Evolutionary conservation across 2,888 invertebrate species (phyloP), one percentile per base, ranked within the genome.

Genomic region (Pseudococcus viburni): DNA sequence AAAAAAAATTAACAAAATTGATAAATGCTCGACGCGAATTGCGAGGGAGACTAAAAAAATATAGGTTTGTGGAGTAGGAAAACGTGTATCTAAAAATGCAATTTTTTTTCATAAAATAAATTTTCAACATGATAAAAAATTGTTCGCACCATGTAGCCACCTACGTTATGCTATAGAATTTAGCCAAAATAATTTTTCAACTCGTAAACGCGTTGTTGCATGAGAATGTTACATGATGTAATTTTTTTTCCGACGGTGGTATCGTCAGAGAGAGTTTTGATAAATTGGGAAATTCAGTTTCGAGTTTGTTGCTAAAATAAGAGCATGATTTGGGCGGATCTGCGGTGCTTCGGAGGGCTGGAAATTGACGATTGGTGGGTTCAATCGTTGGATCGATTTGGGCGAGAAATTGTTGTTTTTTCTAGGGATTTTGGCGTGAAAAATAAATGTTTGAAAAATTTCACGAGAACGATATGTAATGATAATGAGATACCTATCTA

Each of bases 131-230:
- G 9, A 19, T 64, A 64, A 64, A 64, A 64, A 64, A 64, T 64
- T 64, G 15, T 64, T 64, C 22, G 11, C 64, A 22, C 22, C 64
- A 22, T 64, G 64, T 64, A 64, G 11, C 64, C 22, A 64, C 64
- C 64, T 64, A 64, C 64, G 64, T 22, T 22, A 12, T 64, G 64
- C 8, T 22, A 22, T 22, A 22, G 12, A 64, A 64, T 64, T 64
- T 22, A 64, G 64, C 64, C 64, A 64, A 22, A 64, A 64, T 64
- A 64, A 64, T 64, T 64, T 64, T 64, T 64, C 7, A 64, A 9
- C 1, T 1, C 1, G 9, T 11, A 22, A 64, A 64, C 64, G 22
- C 11, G 8, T 9, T 64, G 64, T 22, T 64, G 26, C 26, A 33
- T 11, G 64, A 19, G 22, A 4, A 64, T 19, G 59, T 59, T 59